phyloP scores from a whole-genome alignment of 2,888 invertebrate species.

The Pseudanteris insignis region DNA sequence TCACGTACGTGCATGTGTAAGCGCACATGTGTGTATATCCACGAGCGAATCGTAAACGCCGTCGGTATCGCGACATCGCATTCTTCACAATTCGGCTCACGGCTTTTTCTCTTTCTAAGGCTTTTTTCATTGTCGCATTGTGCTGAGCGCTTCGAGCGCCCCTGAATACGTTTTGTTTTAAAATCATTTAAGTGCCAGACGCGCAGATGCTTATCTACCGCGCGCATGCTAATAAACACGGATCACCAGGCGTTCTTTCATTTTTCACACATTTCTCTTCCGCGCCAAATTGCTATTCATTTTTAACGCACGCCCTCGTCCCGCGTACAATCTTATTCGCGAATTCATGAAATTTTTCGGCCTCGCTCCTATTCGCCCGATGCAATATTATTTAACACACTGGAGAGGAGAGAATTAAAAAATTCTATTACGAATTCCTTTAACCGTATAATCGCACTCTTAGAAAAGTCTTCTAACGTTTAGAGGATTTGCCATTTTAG shows the following conservation, averaged over 20 bases:
- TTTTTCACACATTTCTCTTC: neutral
- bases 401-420: too few relatives aligned
- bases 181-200: constrained; percentile 11
- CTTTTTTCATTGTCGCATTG: constrained; percentile 15
- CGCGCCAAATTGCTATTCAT: neutral
- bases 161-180: constrained; percentile 18
- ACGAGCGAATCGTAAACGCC: constrained; percentile 16
- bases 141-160: constrained; percentile 1
- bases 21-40: too few relatives aligned
- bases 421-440: too few relatives aligned
- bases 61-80: constrained; percentile 25
- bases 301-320: neutral
- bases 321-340: too few relatives aligned
- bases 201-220: constrained; percentile 18
- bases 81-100: constrained; percentile 17
- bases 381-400: too few relatives aligned
- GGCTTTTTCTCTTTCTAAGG: constrained; percentile 25
- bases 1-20: too few relatives aligned
- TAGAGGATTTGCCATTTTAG: too few relatives aligned
- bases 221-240: neutral
- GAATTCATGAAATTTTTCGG: too few relatives aligned
- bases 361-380: too few relatives aligned
- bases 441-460: too few relatives aligned
- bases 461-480: too few relatives aligned
- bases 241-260: neutral